Percentiles rank a stretch among this genome's conserved stretches.
Evolutionary conservation across 2,797 vertebrate species (phyloP).

Genomic region (Cyclura pinguis): DNA sequence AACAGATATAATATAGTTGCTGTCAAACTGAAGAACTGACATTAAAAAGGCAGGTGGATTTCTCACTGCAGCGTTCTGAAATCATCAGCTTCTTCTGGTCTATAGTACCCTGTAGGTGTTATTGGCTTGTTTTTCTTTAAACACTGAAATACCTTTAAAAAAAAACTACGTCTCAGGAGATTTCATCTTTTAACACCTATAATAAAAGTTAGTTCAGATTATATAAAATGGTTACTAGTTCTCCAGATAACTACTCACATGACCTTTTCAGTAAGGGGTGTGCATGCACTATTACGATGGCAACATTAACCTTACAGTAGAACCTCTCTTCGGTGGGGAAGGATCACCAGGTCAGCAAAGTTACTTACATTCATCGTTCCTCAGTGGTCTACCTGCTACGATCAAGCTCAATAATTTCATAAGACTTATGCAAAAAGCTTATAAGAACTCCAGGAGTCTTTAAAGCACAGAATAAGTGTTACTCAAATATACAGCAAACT

Average conservation of each 20-base stretch:
- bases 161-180: not conserved
- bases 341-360: not conserved
- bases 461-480: not conserved
- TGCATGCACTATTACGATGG: not conserved
- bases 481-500: slow-evolving; percentile 19
- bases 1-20: too few relatives aligned
- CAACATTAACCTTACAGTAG: not conserved
- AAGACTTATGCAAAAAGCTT: not conserved
- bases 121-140: not conserved
- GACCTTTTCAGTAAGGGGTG: not conserved
- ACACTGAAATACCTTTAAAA: not conserved
- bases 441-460: not conserved
- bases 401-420: not conserved
- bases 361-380: not conserved
- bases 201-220: not conserved
- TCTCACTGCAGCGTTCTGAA: too few relatives aligned
- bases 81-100: not conserved
- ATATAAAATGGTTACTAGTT: not conserved
- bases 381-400: not conserved
- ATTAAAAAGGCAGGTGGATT: too few relatives aligned
- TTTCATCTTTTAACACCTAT: not conserved
- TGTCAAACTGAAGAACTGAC: too few relatives aligned
- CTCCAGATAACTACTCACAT: not conserved
- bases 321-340: not conserved
- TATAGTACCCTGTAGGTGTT: not conserved